Base-by-base conservation (phyloP, 2,113 vertebrate genomes). In the Pelmatolapia mariae region DNA sequence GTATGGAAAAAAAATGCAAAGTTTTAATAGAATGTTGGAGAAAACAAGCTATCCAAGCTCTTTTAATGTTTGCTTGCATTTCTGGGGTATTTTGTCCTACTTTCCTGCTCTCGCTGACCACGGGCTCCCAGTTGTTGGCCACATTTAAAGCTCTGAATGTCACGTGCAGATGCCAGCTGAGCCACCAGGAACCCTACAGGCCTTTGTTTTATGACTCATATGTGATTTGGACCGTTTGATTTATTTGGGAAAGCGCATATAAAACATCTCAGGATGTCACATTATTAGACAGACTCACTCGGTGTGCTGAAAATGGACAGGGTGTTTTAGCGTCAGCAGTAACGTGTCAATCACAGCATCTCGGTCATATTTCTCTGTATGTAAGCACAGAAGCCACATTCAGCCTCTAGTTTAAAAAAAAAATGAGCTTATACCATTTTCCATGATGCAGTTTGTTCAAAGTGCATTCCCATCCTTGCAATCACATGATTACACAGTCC, bases 101-200 rank as follows among this genome's bases (percentile, higher is more conserved):
- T 92, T 93, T 91, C 61, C 84, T 8, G 0, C 29, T 52, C 33
- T 52, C 31, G 15, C 52, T 86, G 90, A 90, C 90, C 90, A 84
- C 43, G 36, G 52, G 66, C 29, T 86, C 59, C 66, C 31, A 22
- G 68, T 86, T 63, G 89, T 88, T 87, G 84, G 81, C 88, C 89
- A 24, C 40, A 85, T 66, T 83, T 38, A 53, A 85, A 91, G 79
- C 71, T 82, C 38, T 12, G 24, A 71, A 63, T 38, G 84, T 86
- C 86, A 89, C 61, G 71, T 73, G 80, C n/a, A 3, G 53, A 84
- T 33, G 87, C 87, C 91, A 91, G 90, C 90, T 93, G 93, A 91
- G 89, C 91, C 87, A 89, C 86, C 89, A 89, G 90, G 88, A 91
- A 82, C 45, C 92, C 85, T 53, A 5, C 78, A 33, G 87, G 85